A percentile compares a stretch with the other conserved stretches of the same genome.
Evolutionary conservation across 2,113 vertebrate species (phyloP).

Genomic region (Tonatia bakeri): DNA sequence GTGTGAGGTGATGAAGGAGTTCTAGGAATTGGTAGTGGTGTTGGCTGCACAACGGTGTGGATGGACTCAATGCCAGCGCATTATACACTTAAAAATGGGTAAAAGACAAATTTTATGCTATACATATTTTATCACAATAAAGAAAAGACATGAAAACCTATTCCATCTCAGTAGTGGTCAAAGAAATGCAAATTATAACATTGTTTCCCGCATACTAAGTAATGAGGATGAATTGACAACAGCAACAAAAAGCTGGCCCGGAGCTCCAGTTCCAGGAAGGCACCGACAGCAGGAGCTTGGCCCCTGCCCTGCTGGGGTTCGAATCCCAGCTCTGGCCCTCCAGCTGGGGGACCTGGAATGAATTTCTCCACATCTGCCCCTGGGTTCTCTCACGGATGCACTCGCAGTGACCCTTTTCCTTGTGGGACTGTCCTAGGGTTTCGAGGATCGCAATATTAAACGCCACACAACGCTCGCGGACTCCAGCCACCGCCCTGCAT

Average conservation of each 20-base stretch:
- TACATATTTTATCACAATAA: not conserved
- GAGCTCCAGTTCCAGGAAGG: not conserved
- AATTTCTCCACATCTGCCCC: not conserved
- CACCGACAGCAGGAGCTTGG: not conserved
- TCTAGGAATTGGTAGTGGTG: not conserved
- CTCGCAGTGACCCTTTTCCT: fast-evolving
- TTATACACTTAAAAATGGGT: not conserved
- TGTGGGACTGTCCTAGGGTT: no score
- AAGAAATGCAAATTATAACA: not conserved
- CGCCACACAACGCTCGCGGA: fast-evolving
- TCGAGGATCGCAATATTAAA: not conserved
- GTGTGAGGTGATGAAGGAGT: not conserved
- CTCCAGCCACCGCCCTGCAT: not conserved
- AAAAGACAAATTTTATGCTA: not conserved
- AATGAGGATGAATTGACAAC: not conserved
- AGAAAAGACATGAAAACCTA: not conserved
- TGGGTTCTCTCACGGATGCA: no score
- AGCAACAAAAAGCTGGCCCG: not conserved
- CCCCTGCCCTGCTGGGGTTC: not conserved
- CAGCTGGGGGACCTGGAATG: not conserved
- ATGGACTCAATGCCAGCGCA: no score
- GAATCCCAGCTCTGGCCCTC: not conserved
- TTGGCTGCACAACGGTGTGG: not conserved
- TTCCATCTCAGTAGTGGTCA: not conserved
- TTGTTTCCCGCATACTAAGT: not conserved